Percentiles rank a stretch among this genome's conserved stretches.
phyloP scores from a whole-genome alignment of 2,797 vertebrate species.

The Xerus rutilus region DNA sequence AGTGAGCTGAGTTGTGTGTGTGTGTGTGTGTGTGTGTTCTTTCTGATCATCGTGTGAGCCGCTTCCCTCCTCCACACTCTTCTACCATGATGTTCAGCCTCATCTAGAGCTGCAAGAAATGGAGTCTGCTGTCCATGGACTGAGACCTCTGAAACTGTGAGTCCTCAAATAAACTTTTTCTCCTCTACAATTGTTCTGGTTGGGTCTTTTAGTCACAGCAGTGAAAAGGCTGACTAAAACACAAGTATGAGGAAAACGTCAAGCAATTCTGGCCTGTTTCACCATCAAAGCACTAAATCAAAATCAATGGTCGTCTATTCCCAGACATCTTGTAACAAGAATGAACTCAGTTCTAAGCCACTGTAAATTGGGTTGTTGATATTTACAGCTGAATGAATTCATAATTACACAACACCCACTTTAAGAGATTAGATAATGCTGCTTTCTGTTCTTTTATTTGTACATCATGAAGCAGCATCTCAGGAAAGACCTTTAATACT shows the following conservation, averaged over 20 bases:
- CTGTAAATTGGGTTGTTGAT: not conserved
- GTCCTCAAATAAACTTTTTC: too few species aligned
- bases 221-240: too few species aligned
- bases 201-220: too few species aligned
- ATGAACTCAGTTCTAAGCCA: not conserved
- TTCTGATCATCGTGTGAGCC: too few species aligned
- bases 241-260: not conserved
- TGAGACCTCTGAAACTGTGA: too few species aligned
- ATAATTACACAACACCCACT: not conserved
- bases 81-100: too few species aligned
- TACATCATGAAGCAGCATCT: constrained; percentile 38
- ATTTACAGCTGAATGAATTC: not conserved
- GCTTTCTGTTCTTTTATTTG: not conserved
- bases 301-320: not conserved
- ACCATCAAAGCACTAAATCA: not conserved
- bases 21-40: too few species aligned
- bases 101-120: too few species aligned
- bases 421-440: not conserved
- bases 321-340: not conserved
- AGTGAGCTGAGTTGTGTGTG: too few species aligned
- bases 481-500: constrained; percentile 4
- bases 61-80: too few species aligned
- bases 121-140: too few species aligned
- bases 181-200: too few species aligned
- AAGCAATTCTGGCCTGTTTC: not conserved